A percentile compares a stretch with the other conserved stretches of the same genome.
Conservation (phyloP, 2,888 invertebrate species). For the Caenorhabditis wallacei region DNA sequence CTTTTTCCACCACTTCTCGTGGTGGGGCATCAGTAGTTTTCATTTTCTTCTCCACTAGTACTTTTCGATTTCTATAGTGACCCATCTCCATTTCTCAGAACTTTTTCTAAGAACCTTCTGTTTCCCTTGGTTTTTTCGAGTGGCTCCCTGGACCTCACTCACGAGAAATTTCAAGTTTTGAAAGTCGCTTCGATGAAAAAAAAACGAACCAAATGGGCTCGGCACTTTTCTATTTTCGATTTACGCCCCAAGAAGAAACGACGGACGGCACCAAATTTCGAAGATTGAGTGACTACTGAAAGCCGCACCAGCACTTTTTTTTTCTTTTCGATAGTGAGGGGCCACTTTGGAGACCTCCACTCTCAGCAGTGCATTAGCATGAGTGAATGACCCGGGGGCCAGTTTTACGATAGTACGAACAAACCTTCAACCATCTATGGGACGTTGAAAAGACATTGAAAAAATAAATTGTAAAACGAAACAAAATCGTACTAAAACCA, state of each 20-base stretch:
- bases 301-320: slow-evolving; percentile 46
- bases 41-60: slow-evolving; percentile 17
- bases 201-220: neutral
- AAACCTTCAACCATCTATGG: slow-evolving; percentile 12
- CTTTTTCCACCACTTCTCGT: slow-evolving; percentile 29
- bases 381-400: slow-evolving; percentile 52
- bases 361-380: slow-evolving; percentile 64
- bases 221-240: slow-evolving; percentile 27
- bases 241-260: slow-evolving; percentile 6
- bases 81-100: slow-evolving; percentile 6
- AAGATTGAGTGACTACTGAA: slow-evolving; percentile 55
- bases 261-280: slow-evolving; percentile 42
- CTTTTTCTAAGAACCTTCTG: neutral
- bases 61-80: slow-evolving; percentile 23
- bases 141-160: neutral
- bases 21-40: slow-evolving; percentile 10
- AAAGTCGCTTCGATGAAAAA: slow-evolving; percentile 3
- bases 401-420: slow-evolving; percentile 59
- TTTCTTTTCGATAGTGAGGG: neutral
- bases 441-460: too few relatives aligned
- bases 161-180: neutral
- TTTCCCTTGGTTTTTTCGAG: neutral
- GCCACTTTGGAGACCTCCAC: slow-evolving; percentile 25
- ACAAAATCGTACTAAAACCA: too few relatives aligned
- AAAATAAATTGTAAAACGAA: too few relatives aligned